Base-by-base conservation (phyloP, 2,888 invertebrate genomes). In the Gastracanthus pulcherrimus region DNA sequence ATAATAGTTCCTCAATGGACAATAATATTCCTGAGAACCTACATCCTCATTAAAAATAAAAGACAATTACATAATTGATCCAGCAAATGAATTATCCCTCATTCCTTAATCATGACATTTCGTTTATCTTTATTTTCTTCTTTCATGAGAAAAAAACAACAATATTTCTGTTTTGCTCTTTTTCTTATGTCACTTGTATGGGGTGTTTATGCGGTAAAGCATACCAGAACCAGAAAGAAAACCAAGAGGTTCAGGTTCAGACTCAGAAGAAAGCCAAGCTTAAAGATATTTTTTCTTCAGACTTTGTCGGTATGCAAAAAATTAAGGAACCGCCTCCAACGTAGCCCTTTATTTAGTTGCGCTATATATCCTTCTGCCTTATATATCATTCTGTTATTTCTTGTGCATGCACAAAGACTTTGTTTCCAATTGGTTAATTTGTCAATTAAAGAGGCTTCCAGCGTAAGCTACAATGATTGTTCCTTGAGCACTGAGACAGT, bases 271-370 rank as follows among this genome's bases (percentile, higher is more conserved):
- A 95, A 94, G 95, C 95, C 93, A 96, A 96, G 94, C 94, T 96
- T 93, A 96, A 96, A 94, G 96, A 96, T 94, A 95, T 96, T 93
- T 96, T 96, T 94, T 95, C 96, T 92, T 94, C 96, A 92, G 96
- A 96, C 94, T 95, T 96, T 94, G 95, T 95, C 94, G 94, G 94
- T 94, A 93, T 88, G 90, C 89, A 89, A 88, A 76, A 45, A 70
- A 75, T 81, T 83, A 87, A 87, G 85, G 85, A 87, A 86, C 82
- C 83, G 86, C 84, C 87, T 90, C 89, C 76, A 75, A 84, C 83
- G 83, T 87, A 87, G 85, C 82, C 84, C 84, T 84, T 84, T 83
- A 70, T 82, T 84, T 85, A 79, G 83, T 80, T 82, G 82, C 79
- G 81, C 79, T 83, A 62, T 69, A 45, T 36, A 72, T 74, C 62